Base-by-base conservation (phyloP, 2,888 invertebrate genomes). In the Uloborus plumipes region DNA sequence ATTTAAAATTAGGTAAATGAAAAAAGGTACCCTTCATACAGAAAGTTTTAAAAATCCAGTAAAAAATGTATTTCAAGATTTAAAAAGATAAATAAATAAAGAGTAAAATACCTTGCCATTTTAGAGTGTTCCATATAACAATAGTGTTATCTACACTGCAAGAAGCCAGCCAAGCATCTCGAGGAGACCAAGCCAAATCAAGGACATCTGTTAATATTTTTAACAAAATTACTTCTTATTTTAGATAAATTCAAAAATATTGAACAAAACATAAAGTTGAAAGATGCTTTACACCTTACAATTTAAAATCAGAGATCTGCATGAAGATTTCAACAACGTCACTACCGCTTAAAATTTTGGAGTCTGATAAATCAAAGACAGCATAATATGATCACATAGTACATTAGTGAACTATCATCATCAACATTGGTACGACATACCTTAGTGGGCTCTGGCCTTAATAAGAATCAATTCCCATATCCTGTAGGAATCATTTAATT, bases 111-210 rank as follows among this genome's bases (percentile, higher is more conserved):
- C 91, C 91, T 85, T 92, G 97, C 88, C 98, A 94, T 86, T 96
- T 95, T 69, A 94, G 93, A 0, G 95, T 95, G 89, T 98, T 97
- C 99, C 99, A 99, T 61, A 99, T 93, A 65, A 98, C 96, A n/a
- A 99, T 94, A 0, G 94, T 94, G 88, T 98, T 98, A 89, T 99
- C 99, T 0, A 99, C 95, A 86, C 98, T 98, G 87, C 97, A 96
- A 69, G 98, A 96, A 11, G 99, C 99, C 71, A 99, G 89, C 94
- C 95, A 98, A 31, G 93, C 93, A 89, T 97, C 98, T 86, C 94
- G 92, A 0, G 96, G 97, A 0, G 98, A 98, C 99, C 99, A 99
- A 0, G 98, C 95, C 51, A 99, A 90, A 89, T 98, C 98, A 16
- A 99, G 90, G 1, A 99, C 95, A 91, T 99, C 99, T 89, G 86